These are phyloP conservation scores for Maconellicoccus hirsutus DNA, from an alignment of 1,140 invertebrate genomes.

Conservation along the genomic window DNA sequence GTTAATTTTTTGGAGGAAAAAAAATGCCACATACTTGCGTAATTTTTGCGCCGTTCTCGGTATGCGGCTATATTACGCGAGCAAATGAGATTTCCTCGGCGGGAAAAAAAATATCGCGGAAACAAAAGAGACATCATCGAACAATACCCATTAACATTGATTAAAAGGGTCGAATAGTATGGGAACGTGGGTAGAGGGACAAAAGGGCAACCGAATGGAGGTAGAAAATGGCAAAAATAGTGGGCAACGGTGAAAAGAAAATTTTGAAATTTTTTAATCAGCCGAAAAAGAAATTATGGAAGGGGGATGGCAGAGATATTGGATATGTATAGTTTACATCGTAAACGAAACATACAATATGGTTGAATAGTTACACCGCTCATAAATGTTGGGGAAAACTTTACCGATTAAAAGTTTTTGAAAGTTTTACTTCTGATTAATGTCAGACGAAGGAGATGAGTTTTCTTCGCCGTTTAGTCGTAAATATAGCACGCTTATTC, in stretches of 20 bases:
- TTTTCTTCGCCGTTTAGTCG: conserved; percentile 14
- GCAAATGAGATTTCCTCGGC: not conserved
- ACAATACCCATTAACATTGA: not conserved
- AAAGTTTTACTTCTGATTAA: conserved; percentile 22
- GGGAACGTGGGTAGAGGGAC: not conserved
- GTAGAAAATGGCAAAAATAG: too few relatives aligned
- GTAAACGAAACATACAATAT: conserved; percentile 21
- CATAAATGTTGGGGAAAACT: conserved; percentile 17
- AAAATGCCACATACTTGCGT: too few relatives aligned
- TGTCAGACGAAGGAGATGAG: conserved; percentile 18
- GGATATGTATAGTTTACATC: not conserved
- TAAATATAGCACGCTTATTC: conserved; percentile 20
- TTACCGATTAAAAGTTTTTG: conserved; percentile 7
- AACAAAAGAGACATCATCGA: not conserved
- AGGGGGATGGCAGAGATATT: not conserved
- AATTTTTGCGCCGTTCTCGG: too few relatives aligned
- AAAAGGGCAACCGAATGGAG: too few relatives aligned
- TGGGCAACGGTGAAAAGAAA: too few relatives aligned
- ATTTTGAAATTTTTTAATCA: not conserved
- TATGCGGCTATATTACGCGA: too few relatives aligned
- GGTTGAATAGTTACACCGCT: conserved; percentile 21
- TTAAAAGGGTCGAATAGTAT: not conserved
- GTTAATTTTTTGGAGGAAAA: too few relatives aligned
- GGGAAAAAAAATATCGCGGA: not conserved
- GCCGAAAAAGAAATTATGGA: not conserved